Evolutionary conservation across 2,113 vertebrate species (phyloP).

Genomic region (Macroglossus sobrinus): DNA sequence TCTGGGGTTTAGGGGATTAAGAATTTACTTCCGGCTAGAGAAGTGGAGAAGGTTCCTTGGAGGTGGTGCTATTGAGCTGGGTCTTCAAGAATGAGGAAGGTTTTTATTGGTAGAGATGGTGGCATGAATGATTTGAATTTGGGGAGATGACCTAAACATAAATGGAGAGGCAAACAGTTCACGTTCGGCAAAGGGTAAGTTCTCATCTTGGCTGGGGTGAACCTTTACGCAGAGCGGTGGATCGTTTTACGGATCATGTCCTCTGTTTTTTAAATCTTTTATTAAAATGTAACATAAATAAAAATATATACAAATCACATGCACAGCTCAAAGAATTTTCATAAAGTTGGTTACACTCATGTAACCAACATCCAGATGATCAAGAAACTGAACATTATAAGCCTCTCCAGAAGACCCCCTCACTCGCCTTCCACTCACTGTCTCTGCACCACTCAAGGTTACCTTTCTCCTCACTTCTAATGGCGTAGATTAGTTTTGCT

Average conservation of each 20-base stretch:
- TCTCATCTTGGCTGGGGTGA: neutral
- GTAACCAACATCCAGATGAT: neutral
- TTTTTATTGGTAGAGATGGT: neutral
- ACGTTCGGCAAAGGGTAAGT: neutral
- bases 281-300: neutral
- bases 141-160: neutral
- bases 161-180: neutral
- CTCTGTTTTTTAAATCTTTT: neutral
- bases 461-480: neutral
- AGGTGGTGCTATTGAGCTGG: neutral
- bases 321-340: neutral
- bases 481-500: neutral
- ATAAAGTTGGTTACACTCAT: neutral
- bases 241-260: neutral
- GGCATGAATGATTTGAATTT: neutral
- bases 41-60: neutral
- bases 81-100: neutral
- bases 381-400: neutral
- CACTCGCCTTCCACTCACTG: accelerated
- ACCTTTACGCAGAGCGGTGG: neutral
- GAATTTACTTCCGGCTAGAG: neutral
- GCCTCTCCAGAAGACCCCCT: neutral
- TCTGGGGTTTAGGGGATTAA: neutral
- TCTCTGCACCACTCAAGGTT: accelerated
- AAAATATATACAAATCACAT: neutral